A percentile compares a stretch with the other conserved stretches of the same genome.
Evolutionary conservation across 2,888 invertebrate species (phyloP).

Genomic region (Disparrhopalites patrizii): DNA sequence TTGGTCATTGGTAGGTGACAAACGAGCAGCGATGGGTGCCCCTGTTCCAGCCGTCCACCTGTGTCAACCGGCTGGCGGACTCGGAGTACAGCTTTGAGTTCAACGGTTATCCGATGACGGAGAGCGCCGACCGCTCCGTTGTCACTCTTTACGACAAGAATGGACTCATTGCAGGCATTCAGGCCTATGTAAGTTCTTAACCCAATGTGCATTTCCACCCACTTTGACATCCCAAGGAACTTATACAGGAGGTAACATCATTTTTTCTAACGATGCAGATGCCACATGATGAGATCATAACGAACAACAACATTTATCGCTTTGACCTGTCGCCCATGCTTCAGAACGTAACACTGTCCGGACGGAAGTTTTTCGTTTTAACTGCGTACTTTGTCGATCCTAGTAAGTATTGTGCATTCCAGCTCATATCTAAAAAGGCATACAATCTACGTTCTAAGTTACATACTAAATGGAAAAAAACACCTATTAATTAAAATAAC

Average conservation of each 20-base stretch:
- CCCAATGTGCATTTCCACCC: neutral
- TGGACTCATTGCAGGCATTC: constrained; percentile 43
- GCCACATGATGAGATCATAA: constrained; percentile 26
- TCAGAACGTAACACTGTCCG: constrained; percentile 30
- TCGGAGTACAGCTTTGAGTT: constrained; percentile 18
- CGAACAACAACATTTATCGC: constrained; percentile 3
- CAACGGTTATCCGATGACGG: constrained; percentile 22
- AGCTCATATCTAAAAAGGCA: no score
- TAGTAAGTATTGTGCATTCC: no score
- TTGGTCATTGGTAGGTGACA: constrained; percentile 12
- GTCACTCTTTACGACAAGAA: constrained; percentile 36
- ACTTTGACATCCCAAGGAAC: neutral
- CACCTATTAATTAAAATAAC: no score
- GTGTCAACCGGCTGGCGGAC: constrained; percentile 11
- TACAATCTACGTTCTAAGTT: no score
- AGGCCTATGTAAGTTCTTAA: constrained; percentile 33
- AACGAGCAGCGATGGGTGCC: constrained; percentile 16
- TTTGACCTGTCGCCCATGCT: constrained; percentile 33
- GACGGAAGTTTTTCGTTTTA: constrained; percentile 29
- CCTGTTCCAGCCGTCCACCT: constrained; percentile 2
- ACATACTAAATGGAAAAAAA: no score
- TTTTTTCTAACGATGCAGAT: constrained; percentile 3
- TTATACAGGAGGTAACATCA: neutral
- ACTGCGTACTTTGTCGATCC: constrained; percentile 41
- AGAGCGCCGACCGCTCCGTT: constrained; percentile 31